These are phyloP conservation scores for Elaphurus davidianus DNA, from an alignment of 2,113 vertebrate species.

Conservation along the genomic window DNA sequence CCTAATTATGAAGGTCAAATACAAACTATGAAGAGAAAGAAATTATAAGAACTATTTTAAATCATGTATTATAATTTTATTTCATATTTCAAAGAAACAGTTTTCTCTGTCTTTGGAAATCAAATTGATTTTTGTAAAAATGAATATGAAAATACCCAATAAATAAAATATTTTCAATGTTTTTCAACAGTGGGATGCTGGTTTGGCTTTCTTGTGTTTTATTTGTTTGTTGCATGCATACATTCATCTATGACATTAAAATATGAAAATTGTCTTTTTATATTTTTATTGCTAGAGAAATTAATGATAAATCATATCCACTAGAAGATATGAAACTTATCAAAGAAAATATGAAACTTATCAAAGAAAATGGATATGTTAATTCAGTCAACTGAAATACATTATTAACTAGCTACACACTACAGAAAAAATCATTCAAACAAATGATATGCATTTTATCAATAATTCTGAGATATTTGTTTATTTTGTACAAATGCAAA, in stretches of 20 bases:
- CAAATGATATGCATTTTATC: neutral
- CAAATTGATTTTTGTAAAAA: neutral
- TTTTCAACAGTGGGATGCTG: neutral
- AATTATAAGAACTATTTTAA: constrained; percentile 15
- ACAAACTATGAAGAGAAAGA: neutral
- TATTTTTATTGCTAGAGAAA: constrained; percentile 9
- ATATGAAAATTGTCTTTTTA: neutral
- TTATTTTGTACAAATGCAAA: neutral
- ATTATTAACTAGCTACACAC: neutral
- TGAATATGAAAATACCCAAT: neutral
- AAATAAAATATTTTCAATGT: neutral
- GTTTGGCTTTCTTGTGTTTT: neutral
- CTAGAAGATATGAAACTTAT: neutral
- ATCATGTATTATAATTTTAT: neutral
- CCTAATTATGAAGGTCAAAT: neutral
- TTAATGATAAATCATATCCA: neutral
- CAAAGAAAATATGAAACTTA: neutral
- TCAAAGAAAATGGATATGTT: neutral
- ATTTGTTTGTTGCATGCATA: neutral
- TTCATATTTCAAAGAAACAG: constrained; percentile 11
- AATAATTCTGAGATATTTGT: neutral
- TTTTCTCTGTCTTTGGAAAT: constrained; percentile 6
- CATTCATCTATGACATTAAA: neutral
- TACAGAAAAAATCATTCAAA: neutral
- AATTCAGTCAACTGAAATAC: neutral